Evolutionary conservation across 1,140 invertebrate species (phyloP), one percentile per base, ranked within the genome.

Genomic region (Meteorus sp.): DNA sequence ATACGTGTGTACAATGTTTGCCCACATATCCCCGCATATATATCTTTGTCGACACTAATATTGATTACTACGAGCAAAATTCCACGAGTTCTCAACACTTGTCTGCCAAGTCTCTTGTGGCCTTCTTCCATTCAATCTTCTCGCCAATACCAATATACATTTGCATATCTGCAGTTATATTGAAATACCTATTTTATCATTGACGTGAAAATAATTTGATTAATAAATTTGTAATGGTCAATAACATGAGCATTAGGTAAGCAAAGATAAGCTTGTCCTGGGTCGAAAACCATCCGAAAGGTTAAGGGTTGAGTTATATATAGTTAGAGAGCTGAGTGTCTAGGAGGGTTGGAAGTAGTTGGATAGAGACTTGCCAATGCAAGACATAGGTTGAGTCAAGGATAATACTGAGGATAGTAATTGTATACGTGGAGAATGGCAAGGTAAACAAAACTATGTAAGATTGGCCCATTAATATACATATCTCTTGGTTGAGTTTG

Each of bases 381-480:
- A 59, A 45, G 50, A 53, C 56, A 45, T 20, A 55, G 47, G 60
- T n/a, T n/a, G n/a, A n/a, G n/a, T n/a, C n/a, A n/a, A n/a, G n/a
- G n/a, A n/a, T n/a, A n/a, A n/a, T 61, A 63, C 68, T 60, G 60
- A 62, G 71, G 71, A 75, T 79, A 74, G 76, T 76, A 80, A 78
- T 78, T 80, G 78, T 80, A 77, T 78, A 79, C 76, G 75, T 70
- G 64, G 73, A 80, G 76, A 78, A 80, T 79, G 74, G 77, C 76
- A 80, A 80, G 76, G 77, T 80, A 80, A 80, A 80, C 78, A 80
- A 79, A 80, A 80, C 78, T 80, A 80, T 79, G 78, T 80, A 80
- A 80, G 78, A 80, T 80, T 80, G 76, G 70, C 78, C 78, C 76
- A 80, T 80, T 80, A 79, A 80, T 80, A 79, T 80, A 80, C 78